phyloP scores from a whole-genome alignment of 2,888 invertebrate genomes.

The Bombylius discolor region DNA sequence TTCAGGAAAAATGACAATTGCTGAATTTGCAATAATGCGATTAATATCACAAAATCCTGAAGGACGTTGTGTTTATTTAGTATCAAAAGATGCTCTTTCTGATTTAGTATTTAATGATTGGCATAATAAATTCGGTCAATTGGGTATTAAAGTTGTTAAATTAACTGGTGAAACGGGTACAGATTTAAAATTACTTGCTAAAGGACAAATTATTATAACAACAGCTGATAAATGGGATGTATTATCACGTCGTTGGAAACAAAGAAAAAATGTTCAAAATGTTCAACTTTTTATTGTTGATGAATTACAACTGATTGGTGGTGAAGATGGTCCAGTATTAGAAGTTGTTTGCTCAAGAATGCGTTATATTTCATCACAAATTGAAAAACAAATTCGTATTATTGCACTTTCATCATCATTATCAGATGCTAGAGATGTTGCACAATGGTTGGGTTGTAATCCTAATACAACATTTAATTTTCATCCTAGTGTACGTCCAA shows the following conservation, averaged over 20 bases:
- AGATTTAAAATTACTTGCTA: constrained; percentile 82
- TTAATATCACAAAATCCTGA: constrained; percentile 60
- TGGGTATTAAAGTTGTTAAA: constrained; percentile 74
- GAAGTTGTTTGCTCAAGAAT: constrained; percentile 85
- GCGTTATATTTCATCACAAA: constrained; percentile 94
- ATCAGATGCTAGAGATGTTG: constrained; percentile 88
- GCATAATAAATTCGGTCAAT: constrained; percentile 74
- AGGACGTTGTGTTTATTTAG: constrained; percentile 85
- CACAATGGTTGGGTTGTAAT: constrained; percentile 92
- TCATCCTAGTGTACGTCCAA: constrained; percentile 92
- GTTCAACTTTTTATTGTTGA: constrained; percentile 93
- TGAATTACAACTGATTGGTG: constrained; percentile 82
- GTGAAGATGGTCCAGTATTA: constrained; percentile 83
- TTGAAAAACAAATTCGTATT: constrained; percentile 78
- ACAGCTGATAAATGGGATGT: constrained; percentile 99
- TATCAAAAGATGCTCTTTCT: constrained; percentile 83
- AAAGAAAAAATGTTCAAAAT: constrained; percentile 95
- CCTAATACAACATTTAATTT: constrained; percentile 95
- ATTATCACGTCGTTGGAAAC: constrained; percentile 95
- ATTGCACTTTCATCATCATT: constrained; percentile 87
- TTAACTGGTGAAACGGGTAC: constrained; percentile 96
- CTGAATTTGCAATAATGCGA: constrained; percentile 88
- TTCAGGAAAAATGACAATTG: constrained; percentile 86
- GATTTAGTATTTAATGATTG: constrained; percentile 84
- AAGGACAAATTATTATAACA: constrained; percentile 91